phyloP scores from a whole-genome alignment of 1,140 invertebrate species.

The Oppia nitens region DNA sequence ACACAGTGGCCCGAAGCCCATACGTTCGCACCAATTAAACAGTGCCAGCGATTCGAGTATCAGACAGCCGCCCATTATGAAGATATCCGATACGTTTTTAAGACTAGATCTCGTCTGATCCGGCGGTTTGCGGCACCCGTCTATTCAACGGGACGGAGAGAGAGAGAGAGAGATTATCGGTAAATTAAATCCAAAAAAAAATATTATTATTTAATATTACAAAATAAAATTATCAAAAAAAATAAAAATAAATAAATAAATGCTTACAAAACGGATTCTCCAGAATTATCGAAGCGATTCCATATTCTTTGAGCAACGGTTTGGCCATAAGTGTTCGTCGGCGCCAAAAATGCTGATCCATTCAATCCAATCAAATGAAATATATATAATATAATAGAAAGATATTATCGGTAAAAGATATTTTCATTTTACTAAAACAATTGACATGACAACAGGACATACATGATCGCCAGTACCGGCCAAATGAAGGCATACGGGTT shows the following conservation, averaged over 20 bases:
- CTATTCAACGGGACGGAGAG: neutral
- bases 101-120: slow-evolving; percentile 62
- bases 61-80: slow-evolving; percentile 95
- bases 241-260: slow-evolving; percentile 15
- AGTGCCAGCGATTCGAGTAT: slow-evolving; percentile 82
- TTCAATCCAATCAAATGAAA: no score
- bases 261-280: slow-evolving; percentile 89
- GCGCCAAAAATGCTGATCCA: slow-evolving; percentile 70
- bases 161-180: no score
- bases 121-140: slow-evolving; percentile 13
- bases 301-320: slow-evolving; percentile 69
- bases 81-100: slow-evolving; percentile 90
- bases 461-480: slow-evolving; percentile 98
- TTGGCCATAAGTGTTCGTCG: slow-evolving; percentile 72
- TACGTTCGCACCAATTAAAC: slow-evolving; percentile 76
- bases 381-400: no score
- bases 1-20: slow-evolving; percentile 69
- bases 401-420: neutral
- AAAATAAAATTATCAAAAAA: neutral
- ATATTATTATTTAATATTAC: no score
- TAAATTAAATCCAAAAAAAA: no score
- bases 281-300: slow-evolving; percentile 79
- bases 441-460: slow-evolving; percentile 29
- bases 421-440: slow-evolving; percentile 2
- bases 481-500: slow-evolving; percentile 79